These are phyloP conservation scores for Phoeniculus purpureus DNA, from an alignment of 2,797 vertebrate species.

Conservation along the genomic window DNA sequence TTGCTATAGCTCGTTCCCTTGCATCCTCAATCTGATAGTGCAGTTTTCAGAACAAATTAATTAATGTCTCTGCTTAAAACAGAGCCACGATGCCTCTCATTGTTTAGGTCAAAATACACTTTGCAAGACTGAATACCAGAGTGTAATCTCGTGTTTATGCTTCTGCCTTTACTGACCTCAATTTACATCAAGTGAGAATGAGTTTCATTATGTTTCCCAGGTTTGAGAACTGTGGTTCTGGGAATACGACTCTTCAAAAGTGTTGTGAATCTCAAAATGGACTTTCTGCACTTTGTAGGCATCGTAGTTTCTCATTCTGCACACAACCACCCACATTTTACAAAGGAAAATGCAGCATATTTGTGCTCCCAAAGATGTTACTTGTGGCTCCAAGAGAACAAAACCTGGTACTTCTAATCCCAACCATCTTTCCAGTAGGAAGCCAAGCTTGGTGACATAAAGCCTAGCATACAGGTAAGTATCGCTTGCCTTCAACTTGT, in stretches of 20 bases:
- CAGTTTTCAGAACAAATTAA: neutral
- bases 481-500: neutral
- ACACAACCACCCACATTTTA: neutral
- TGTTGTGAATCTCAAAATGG: neutral
- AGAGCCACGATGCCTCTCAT: neutral
- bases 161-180: neutral
- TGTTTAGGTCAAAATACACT: neutral
- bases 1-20: neutral
- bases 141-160: neutral
- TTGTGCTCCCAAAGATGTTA: too few relatives aligned
- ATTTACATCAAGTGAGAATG: neutral
- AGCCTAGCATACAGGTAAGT: neutral
- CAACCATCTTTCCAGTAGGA: neutral
- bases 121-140: neutral
- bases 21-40: neutral
- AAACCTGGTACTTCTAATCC: neutral
- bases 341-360: neutral
- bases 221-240: neutral
- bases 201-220: neutral
- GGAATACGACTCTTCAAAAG: neutral
- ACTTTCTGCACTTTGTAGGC: neutral
- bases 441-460: neutral
- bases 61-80: neutral
- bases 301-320: neutral
- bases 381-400: neutral